Conservation (phyloP, 37 sponge, comb jelly and placozoan genomes). For the Dysidea cf. avara region DNA sequence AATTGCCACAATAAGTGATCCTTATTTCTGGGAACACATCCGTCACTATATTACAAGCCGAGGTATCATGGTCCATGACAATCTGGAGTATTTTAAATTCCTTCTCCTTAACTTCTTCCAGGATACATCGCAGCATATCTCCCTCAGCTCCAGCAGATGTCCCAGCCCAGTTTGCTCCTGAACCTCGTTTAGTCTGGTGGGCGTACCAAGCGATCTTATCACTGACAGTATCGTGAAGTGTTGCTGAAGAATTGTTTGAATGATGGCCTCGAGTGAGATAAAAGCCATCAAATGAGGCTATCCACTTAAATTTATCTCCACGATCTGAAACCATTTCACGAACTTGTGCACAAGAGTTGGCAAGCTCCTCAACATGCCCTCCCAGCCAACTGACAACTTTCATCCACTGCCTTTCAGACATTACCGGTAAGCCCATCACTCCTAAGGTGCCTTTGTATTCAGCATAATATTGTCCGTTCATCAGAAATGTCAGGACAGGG, state of each 20-base stretch:
- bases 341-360: constrained; percentile 16
- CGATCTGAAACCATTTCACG: background rate
- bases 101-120: constrained; percentile 27
- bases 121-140: constrained; percentile 21
- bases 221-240: background rate
- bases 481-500: background rate
- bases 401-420: background rate
- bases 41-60: constrained; percentile 2
- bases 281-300: no score
- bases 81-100: constrained; percentile 17
- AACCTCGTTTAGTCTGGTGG: background rate
- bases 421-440: constrained; percentile 4
- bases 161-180: constrained; percentile 1
- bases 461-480: constrained; percentile 12
- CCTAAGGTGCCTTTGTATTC: background rate
- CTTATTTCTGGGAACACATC: constrained; percentile 8
- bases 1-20: constrained; percentile 24
- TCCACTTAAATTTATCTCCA: no score
- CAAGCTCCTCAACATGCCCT: constrained; percentile 3
- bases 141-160: constrained; percentile 25
- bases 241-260: constrained; percentile 8
- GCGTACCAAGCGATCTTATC: constrained; percentile 2
- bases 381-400: background rate
- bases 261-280: no score
- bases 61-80: constrained; percentile 29